Conservation (phyloP, 2,888 invertebrate species). For the Cecidostiba fungosa region DNA sequence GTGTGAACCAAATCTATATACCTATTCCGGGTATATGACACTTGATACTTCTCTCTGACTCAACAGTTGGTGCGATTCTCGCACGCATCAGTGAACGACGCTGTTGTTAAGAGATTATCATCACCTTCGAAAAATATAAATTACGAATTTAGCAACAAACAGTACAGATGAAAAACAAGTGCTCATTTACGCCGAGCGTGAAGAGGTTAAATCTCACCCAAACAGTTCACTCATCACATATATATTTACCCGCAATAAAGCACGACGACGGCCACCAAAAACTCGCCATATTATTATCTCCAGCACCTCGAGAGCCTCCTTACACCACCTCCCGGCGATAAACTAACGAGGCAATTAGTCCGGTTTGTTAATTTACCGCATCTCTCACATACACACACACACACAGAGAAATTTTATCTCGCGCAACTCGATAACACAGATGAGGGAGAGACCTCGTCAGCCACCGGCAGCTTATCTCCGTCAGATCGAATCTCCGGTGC, state of each 20-base stretch:
- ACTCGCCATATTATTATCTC: neutral
- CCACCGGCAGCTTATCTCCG: conserved; percentile 13
- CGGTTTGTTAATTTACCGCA: conserved; percentile 30
- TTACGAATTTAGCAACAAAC: neutral
- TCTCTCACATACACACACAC: neutral
- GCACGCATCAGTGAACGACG: neutral
- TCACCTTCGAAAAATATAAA: neutral
- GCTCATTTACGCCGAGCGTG: no score
- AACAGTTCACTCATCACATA: no score
- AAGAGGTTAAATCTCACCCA: no score
- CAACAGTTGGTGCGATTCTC: neutral
- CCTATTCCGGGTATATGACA: neutral
- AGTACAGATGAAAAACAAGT: no score
- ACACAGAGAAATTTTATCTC: neutral
- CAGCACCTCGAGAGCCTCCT: neutral
- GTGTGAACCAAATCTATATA: neutral
- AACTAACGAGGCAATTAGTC: conserved; percentile 48
- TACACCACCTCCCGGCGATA: conserved; percentile 4
- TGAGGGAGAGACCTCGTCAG: neutral
- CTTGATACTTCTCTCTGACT: neutral
- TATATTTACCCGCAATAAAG: no score
- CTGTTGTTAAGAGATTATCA: neutral
- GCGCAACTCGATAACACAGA: neutral
- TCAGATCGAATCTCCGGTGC: conserved; percentile 11
- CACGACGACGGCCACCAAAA: no score